A percentile compares a stretch with the other conserved stretches of the same genome.
Evolutionary conservation across 2,797 vertebrate species (phyloP).

Genomic region (Iguana delicatissima): DNA sequence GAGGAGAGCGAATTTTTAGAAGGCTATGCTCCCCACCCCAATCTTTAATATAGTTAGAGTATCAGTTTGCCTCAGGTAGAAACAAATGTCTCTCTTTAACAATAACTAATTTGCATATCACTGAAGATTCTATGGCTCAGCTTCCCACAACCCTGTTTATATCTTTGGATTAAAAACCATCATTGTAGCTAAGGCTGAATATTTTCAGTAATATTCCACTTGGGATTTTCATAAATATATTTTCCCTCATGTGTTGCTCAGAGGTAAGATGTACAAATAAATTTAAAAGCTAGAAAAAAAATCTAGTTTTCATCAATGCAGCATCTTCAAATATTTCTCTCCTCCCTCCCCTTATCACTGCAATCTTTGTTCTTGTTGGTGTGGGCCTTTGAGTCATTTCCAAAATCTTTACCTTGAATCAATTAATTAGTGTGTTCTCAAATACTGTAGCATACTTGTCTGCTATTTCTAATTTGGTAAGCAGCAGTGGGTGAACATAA

Average conservation of each 20-base stretch:
- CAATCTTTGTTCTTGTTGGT: neutral
- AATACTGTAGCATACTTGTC: conserved; percentile 40
- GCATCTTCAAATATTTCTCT: neutral
- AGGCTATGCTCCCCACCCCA: neutral
- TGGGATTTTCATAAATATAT: neutral
- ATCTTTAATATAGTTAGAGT: neutral
- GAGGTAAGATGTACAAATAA: neutral
- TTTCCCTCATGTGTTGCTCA: neutral
- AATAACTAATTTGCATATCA: neutral
- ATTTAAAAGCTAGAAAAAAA: conserved; percentile 15
- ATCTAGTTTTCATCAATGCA: conserved; percentile 2
- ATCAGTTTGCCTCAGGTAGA: neutral
- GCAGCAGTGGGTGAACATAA: conserved; percentile 9
- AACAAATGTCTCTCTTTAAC: neutral
- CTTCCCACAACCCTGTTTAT: neutral
- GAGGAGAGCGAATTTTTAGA: neutral
- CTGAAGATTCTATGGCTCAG: neutral
- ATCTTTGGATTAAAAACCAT: neutral
- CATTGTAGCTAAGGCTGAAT: neutral
- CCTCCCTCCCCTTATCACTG: too few relatives aligned
- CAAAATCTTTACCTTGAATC: neutral
- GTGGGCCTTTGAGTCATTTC: neutral
- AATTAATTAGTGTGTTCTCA: conserved; percentile 14
- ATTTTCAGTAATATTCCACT: neutral
- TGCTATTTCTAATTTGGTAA: conserved; percentile 56